These are phyloP conservation scores for Serripes groenlandicus DNA, from an alignment of 2,888 invertebrate genomes.

Conservation along the genomic window DNA sequence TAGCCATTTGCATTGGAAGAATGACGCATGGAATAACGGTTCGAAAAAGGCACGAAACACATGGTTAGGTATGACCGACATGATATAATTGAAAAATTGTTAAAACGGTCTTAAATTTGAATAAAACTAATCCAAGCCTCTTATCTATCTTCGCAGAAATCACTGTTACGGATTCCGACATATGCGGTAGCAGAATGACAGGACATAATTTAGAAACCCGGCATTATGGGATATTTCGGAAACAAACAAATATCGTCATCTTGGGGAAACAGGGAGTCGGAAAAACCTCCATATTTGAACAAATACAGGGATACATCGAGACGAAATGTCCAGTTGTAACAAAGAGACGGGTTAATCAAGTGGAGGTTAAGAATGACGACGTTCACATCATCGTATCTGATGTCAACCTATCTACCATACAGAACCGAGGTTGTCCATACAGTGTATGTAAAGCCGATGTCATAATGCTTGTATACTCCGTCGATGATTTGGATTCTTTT, in stretches of 20 bases:
- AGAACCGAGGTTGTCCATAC: background rate
- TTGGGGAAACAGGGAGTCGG: slow-evolving; percentile 8
- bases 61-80: too few species aligned
- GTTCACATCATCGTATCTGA: background rate
- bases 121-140: too few species aligned
- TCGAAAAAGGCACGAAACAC: too few species aligned
- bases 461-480: slow-evolving; percentile 30
- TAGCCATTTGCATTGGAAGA: too few species aligned
- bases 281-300: background rate
- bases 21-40: too few species aligned
- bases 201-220: too few species aligned
- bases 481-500: slow-evolving; percentile 26
- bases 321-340: background rate
- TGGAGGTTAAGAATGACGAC: background rate
- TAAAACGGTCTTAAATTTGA: too few species aligned
- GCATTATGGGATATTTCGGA: too few species aligned
- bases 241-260: slow-evolving; percentile 6
- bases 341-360: background rate
- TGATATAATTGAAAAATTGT: too few species aligned
- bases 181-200: too few species aligned
- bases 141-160: too few species aligned
- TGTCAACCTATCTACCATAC: background rate
- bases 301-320: background rate
- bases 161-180: too few species aligned
- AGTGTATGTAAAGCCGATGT: slow-evolving; percentile 19